phyloP scores from a whole-genome alignment of 2,797 vertebrate species.

The Sebastes steindachneri region DNA sequence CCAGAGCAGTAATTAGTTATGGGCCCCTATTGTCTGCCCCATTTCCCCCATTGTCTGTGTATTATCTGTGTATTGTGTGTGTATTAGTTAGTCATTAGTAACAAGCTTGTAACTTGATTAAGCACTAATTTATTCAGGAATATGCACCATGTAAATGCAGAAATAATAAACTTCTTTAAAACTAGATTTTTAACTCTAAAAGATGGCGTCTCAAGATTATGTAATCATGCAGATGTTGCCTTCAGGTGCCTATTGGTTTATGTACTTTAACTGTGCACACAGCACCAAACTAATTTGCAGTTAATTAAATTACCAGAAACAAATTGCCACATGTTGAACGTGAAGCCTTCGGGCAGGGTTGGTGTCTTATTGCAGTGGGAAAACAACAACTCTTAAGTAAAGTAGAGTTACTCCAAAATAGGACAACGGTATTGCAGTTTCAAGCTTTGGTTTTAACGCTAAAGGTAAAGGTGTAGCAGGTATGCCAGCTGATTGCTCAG shows the following conservation, averaged over 20 bases:
- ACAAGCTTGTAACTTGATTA: not conserved
- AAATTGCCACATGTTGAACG: not conserved
- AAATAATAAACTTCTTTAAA: not conserved
- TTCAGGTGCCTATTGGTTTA: not conserved
- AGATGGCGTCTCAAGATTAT: not conserved
- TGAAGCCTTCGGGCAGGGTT: not conserved
- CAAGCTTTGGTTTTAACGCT: not conserved
- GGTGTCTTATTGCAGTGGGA: not conserved
- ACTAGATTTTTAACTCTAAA: not conserved
- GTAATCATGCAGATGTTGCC: not conserved
- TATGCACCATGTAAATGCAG: not conserved
- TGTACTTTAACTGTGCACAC: not conserved
- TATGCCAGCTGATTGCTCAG: not conserved
- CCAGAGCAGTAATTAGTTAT: not conserved
- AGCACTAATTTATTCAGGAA: not conserved
- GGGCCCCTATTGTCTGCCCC: not conserved
- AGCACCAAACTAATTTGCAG: not conserved
- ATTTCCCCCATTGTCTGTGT: too few species aligned
- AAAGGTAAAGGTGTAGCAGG: not conserved
- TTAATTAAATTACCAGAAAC: not conserved
- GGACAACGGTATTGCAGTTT: not conserved
- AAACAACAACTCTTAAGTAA: not conserved
- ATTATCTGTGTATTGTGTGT: not conserved
- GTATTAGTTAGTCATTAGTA: not conserved
- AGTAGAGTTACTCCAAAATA: not conserved